Base-by-base conservation (phyloP, 92 coral and sea anemone genomes). In the Epizoanthus fatuus region DNA sequence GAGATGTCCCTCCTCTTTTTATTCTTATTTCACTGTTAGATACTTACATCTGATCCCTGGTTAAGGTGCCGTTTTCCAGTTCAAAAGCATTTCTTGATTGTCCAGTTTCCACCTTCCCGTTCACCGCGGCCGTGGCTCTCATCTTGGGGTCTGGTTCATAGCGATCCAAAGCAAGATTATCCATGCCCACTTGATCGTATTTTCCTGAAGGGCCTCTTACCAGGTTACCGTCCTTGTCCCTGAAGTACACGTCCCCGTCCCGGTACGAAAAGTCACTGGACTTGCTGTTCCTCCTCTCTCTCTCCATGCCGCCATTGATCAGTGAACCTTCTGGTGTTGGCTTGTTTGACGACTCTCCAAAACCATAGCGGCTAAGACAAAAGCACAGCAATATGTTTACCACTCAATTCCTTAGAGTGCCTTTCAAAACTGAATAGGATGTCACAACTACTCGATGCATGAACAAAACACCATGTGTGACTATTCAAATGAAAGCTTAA, bases 211-310 rank as follows among this genome's bases (percentile, higher is more conserved):
- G 69, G 20, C 70, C 82, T 25, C 82, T 68, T 14, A 77, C 20
- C 42, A 60, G 53, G 16, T 87, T 87, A 1, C 98, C 95, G 4
- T 75, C 89, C 66, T 74, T 90, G 89, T 90, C 94, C 15, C 88
- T 90, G 88, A 86, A 94, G 72, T 78, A 92, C 29, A 94, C 95
- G 72, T 94, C 98, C 7, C 98, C 95, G 53, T 49, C 90, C 63
- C 89, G 84, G 87, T 94, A 92, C 15, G 92, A 89, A 19, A 92
- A 49, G 40, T 77, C 75, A 68, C 91, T 89, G 16, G 35, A 19
- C 13, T 80, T 63, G 57, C 91, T 63, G 60, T 70, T 39, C 58
- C 82, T 20, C 53, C 86, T 42, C 83, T 70, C 17, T 11, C 44
- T 51, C 67, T 69, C 67, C 63, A 62, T 12, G 53, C 4, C 12